Evolutionary conservation across 2,797 vertebrate genomes (phyloP), one percentile per base, ranked within the genome.

Genomic region (Potorous gilbertii): DNA sequence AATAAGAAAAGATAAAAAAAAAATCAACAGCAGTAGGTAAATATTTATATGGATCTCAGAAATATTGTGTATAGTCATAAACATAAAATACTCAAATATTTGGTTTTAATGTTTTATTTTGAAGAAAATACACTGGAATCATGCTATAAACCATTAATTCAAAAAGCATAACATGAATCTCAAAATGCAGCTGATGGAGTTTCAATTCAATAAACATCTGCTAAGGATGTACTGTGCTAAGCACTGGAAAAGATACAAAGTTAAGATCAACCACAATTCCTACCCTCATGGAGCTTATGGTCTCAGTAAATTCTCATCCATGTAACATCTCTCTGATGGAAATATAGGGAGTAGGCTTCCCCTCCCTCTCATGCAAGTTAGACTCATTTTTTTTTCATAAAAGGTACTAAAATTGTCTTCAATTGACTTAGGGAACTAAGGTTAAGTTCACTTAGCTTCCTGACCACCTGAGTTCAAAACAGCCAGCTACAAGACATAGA

Each of bases 1-100:
- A 54, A 93, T 5, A 54, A 91, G 31, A 24, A 90, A 96, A 89
- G 18, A 31, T 54, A n/a, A 92, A 4, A 92, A 94, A 59, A 91
- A 97, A 96, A 96, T 92, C 40, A 95, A 90, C 9, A 90, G 28
- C 90, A 93, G 91, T 10, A 54, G 50, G 50, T 34, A 92, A 90
- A 95, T 6, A 55, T 1, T 54, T 81, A 46, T 46, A 21, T 24
- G 40, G n/a, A 40, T n/a, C n/a, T 81, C 40, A 81, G 74, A 74
- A 74, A 21, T 40, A 74, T 40, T n/a, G 5, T 81, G 16, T 81
- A 74, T 40, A 81, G 9, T 46, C 74, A 46, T 46, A 81, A 81
- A 46, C 74, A 81, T 46, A 81, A 81, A 81, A 81, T 81, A 81
- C 74, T 46, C n/a, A 46, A 81, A 24, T 81, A 81, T 81, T 66